Conservation (phyloP, 30 jellyfish, hydroid and myxozoan genomes). For the Aurelia sp. region DNA sequence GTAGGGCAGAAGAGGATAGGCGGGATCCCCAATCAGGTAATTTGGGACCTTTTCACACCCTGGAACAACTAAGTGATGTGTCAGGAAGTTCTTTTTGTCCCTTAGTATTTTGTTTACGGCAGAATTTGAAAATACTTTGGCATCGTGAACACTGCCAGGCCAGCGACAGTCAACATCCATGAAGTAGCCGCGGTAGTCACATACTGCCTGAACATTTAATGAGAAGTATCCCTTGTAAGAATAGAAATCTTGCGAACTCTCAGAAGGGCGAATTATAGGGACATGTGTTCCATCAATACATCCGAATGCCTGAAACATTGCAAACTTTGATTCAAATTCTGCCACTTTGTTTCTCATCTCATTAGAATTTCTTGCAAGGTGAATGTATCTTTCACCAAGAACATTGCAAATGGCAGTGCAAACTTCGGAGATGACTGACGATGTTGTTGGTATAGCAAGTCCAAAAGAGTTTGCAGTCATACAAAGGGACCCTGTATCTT, state of each 20-base stretch:
- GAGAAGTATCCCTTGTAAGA: conserved; percentile 38
- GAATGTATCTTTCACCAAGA: conserved; percentile 18
- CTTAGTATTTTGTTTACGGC: conserved; percentile 15
- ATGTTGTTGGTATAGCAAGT: conserved; percentile 11
- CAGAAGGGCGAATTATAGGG: conserved; percentile 41
- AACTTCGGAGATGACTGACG: conserved; percentile 27
- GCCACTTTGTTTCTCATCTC: conserved; percentile 40
- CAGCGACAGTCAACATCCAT: conserved; percentile 67
- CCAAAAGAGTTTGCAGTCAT: conserved; percentile 73
- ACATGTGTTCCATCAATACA: conserved; percentile 74
- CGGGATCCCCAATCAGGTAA: no score
- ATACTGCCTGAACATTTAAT: conserved; percentile 31
- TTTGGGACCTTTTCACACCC: conserved; percentile 51
- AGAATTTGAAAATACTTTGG: conserved; percentile 42
- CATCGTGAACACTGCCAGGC: conserved; percentile 59
- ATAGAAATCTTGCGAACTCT: conserved; percentile 31
- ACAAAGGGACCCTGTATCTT: conserved; percentile 54
- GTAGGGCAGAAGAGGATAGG: conserved; percentile 65
- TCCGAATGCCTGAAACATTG: conserved; percentile 69
- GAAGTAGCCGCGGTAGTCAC: conserved; percentile 54
- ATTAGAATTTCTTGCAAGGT: conserved; percentile 2
- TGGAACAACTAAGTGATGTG: conserved; percentile 12
- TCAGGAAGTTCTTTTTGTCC: neutral
- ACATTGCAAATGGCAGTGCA: conserved; percentile 40
- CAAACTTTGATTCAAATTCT: conserved; percentile 39